Evolutionary conservation across 2,113 vertebrate genomes (phyloP).

Genomic region (Myocastor coypus): DNA sequence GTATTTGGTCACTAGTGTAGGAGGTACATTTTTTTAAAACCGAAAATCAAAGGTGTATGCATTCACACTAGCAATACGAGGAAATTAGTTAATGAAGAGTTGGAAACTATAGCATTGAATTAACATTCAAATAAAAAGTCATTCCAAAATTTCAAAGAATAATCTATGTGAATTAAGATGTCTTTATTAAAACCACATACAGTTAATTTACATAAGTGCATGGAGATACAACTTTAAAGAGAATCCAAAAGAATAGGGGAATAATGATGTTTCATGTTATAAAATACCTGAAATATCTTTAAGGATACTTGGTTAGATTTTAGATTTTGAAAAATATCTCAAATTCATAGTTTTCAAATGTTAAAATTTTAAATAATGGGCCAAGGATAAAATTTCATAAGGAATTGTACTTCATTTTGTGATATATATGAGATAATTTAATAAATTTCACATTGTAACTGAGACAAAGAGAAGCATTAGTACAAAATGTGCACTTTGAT

Average conservation of each 20-base stretch:
- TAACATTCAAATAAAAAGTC: neutral
- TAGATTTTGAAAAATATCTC: neutral
- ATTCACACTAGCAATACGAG: neutral
- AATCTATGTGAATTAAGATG: neutral
- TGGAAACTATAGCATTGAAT: neutral
- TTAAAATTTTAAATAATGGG: neutral
- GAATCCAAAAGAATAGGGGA: rapidly evolving
- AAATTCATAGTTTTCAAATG: neutral
- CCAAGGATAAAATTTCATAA: neutral
- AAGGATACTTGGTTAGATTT: neutral
- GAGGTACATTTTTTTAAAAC: neutral
- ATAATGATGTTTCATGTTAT: neutral
- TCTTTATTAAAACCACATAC: neutral
- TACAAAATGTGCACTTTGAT: neutral
- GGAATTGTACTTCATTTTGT: neutral
- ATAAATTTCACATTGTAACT: neutral
- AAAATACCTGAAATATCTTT: neutral
- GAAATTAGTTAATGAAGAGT: neutral
- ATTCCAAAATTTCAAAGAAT: neutral
- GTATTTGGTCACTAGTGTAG: neutral
- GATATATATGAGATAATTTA: neutral
- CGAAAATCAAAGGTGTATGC: neutral
- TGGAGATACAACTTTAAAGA: neutral
- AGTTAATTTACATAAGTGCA: neutral
- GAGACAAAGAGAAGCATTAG: neutral